Base-by-base conservation (phyloP, 2,888 invertebrate species). In the Megalurothrips usitatus region DNA sequence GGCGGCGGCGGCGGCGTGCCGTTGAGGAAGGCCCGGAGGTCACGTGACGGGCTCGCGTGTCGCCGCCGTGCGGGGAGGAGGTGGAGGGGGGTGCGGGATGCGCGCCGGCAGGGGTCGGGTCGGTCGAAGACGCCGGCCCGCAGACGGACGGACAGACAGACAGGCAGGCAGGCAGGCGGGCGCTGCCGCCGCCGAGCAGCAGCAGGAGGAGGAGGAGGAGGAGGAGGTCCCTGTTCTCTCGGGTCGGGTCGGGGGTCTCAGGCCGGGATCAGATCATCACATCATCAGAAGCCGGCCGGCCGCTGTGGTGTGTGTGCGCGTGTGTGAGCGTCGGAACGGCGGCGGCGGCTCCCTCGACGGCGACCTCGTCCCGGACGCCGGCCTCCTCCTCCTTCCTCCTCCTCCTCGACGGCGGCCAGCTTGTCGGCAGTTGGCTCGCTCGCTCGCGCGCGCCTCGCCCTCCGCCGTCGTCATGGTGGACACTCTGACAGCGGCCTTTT, bases 401-500 rank as follows among this genome's bases (percentile, higher is more conserved):
- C 58, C 58, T 12, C 58, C 17, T n/a, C 58, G 58, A 58, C 17
- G 52, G 17, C 58, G 58, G 6, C 14, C 58, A 43, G 34, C 68
- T 12, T 75, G 23, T 23, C 1, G n/a, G 63, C 23, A 23, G 9
- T 52, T 52, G 52, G 1, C 52, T 52, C 52, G 52, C 14, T 49
- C 52, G 52, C 10, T 2, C 52, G 52, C 52, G 52, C 14, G 52
- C 52, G 52, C 52, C 6, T 14, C 14, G 6, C 14, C 14, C 14
- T n/a, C 1, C 26, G 23, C 9, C 68, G 26, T 23, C 68, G 26
- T 10, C 68, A 75, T 75, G 68, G 68, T 75, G 68, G 68, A 75
- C 68, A 75, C 68, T 1, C 68, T 75, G 68, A 75, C 68, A 23
- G 68, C 68, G 23, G 68, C 68, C 26, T 75, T 75, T 26, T 26